phyloP scores from a whole-genome alignment of 2,888 invertebrate species.

The Andricus quercusramuli region DNA sequence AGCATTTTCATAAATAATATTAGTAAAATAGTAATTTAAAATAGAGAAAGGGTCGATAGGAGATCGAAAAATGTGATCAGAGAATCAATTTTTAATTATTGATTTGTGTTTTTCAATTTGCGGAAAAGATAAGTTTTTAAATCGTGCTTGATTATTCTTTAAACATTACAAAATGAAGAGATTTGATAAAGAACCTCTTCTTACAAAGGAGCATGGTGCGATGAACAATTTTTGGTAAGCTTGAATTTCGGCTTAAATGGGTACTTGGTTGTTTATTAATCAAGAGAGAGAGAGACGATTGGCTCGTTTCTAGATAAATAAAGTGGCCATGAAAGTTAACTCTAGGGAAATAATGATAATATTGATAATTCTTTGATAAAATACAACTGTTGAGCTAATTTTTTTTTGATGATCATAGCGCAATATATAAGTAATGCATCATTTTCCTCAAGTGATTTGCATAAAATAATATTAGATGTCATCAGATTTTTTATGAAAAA shows the following conservation, averaged over 20 bases:
- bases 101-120: too few species aligned
- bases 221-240: constrained; percentile 15
- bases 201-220: constrained; percentile 1
- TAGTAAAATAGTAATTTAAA: too few species aligned
- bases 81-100: too few species aligned
- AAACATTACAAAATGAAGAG: constrained; percentile 9
- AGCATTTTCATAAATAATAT: too few species aligned
- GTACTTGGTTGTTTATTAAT: neutral
- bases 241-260: neutral
- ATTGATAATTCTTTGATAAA: neutral
- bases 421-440: neutral
- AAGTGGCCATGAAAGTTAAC: neutral
- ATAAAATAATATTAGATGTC: too few species aligned
- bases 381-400: neutral
- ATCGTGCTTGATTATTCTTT: neutral
- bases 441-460: too few species aligned
- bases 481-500: too few species aligned
- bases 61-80: too few species aligned
- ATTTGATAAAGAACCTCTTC: constrained; percentile 12
- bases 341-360: constrained; percentile 12
- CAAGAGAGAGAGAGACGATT: neutral
- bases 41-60: too few species aligned
- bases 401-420: neutral
- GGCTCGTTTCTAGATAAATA: constrained; percentile 15
- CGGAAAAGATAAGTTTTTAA: too few species aligned